phyloP scores from a whole-genome alignment of 2,113 vertebrate species.

The Lanius collurio region DNA sequence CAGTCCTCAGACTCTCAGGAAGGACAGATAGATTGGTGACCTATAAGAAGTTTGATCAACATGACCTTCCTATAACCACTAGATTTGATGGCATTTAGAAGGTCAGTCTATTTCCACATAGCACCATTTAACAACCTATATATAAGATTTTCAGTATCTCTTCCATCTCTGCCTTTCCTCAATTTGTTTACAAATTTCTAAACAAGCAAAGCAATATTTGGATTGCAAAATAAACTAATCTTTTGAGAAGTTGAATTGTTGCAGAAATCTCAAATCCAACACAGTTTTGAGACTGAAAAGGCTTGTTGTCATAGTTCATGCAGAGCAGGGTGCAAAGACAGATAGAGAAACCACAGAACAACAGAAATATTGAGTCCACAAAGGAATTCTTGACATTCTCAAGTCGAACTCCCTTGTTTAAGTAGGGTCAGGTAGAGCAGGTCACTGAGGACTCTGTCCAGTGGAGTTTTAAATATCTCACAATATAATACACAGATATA shows the following conservation, averaged over 20 bases:
- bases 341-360: background rate
- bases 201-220: background rate
- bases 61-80: background rate
- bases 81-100: background rate
- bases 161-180: background rate
- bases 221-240: background rate
- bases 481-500: background rate
- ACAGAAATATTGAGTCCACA: background rate
- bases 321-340: background rate
- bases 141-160: background rate
- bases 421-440: background rate
- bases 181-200: background rate
- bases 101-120: background rate
- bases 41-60: background rate
- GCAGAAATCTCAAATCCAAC: background rate
- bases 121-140: background rate
- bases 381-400: background rate
- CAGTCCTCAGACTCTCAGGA: background rate
- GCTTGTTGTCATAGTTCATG: background rate
- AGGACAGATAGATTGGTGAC: background rate
- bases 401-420: background rate
- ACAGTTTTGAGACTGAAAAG: background rate
- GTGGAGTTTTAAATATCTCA: background rate
- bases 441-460: background rate
- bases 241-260: background rate